phyloP scores from a whole-genome alignment of 1,140 invertebrate genomes.

The Platyscapa corneri region DNA sequence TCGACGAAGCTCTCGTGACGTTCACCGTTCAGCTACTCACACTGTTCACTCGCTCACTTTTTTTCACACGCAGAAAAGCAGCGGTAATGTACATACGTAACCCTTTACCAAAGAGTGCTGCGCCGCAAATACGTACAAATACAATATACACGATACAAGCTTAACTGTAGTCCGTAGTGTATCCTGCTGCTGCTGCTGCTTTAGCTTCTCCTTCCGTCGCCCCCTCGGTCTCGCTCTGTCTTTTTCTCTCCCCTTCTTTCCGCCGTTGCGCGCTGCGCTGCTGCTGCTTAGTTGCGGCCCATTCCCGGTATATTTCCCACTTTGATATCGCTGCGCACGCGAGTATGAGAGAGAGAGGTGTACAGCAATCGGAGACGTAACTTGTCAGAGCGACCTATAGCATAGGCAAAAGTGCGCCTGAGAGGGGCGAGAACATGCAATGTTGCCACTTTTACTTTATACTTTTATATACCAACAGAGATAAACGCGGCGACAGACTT shows the following conservation, averaged over 20 bases:
- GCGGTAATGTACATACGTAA: neutral
- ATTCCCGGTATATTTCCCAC: constrained; percentile 10
- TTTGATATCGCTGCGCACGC: neutral
- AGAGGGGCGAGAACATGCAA: neutral
- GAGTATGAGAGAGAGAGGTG: neutral
- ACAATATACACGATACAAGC: neutral
- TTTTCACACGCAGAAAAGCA: neutral
- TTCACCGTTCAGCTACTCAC: neutral
- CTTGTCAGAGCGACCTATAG: constrained; percentile 10
- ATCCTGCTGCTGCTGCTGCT: neutral
- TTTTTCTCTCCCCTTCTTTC: neutral
- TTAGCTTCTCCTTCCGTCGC: neutral
- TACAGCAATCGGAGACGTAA: neutral
- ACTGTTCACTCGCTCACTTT: neutral
- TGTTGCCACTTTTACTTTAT: neutral
- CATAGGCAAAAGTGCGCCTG: neutral
- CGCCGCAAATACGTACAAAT: constrained; percentile 16
- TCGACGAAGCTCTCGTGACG: neutral
- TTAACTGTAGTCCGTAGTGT: neutral
- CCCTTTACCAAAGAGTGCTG: neutral
- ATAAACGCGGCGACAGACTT: neutral
- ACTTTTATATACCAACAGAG: no score
- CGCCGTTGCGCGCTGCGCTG: neutral
- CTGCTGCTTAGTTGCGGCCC: neutral
- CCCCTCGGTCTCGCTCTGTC: neutral